Percentiles rank a stretch among this genome's conserved stretches.
These are phyloP conservation scores for Callionymus lyra DNA, from an alignment of 2,113 vertebrate species.

Conservation along the genomic window DNA sequence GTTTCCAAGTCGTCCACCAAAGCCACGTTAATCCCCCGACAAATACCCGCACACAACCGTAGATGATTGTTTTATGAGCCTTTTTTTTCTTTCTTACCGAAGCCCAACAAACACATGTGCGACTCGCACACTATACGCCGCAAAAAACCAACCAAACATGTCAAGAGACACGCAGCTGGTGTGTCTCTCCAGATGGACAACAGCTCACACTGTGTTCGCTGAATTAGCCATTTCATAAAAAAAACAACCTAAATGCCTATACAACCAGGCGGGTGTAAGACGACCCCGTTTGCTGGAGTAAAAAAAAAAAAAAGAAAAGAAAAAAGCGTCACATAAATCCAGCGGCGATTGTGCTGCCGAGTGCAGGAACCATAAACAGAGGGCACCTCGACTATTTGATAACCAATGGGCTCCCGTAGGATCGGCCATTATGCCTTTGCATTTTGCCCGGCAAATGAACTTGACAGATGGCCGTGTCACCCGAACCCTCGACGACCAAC, in stretches of 20 bases:
- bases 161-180: slow-evolving; percentile 36
- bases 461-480: slow-evolving; percentile 99
- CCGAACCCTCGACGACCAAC: slow-evolving; percentile 97
- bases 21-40: neutral
- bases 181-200: slow-evolving; percentile 47
- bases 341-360: slow-evolving; percentile 29
- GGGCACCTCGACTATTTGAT: slow-evolving; percentile 70
- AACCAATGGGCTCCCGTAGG: slow-evolving; percentile 88
- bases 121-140: slow-evolving; percentile 5
- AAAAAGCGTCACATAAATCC: slow-evolving; percentile 4
- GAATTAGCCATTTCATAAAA: slow-evolving; percentile 75
- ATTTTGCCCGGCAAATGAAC: slow-evolving; percentile 99
- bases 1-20: no score
- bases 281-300: slow-evolving; percentile 16
- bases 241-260: slow-evolving; percentile 67
- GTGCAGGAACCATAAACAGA: slow-evolving; percentile 48
- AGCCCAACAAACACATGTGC: slow-evolving; percentile 25
- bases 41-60: slow-evolving; percentile 1
- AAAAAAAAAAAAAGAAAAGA: slow-evolving; percentile 3
- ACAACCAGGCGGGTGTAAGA: slow-evolving; percentile 51
- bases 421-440: slow-evolving; percentile 90
- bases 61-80: slow-evolving; percentile 22
- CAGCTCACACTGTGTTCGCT: slow-evolving; percentile 66
- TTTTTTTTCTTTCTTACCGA: slow-evolving; percentile 6
- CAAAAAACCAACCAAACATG: slow-evolving; percentile 24